Conservation (phyloP, 2,797 vertebrate genomes). For the Tarsius wallacei region DNA sequence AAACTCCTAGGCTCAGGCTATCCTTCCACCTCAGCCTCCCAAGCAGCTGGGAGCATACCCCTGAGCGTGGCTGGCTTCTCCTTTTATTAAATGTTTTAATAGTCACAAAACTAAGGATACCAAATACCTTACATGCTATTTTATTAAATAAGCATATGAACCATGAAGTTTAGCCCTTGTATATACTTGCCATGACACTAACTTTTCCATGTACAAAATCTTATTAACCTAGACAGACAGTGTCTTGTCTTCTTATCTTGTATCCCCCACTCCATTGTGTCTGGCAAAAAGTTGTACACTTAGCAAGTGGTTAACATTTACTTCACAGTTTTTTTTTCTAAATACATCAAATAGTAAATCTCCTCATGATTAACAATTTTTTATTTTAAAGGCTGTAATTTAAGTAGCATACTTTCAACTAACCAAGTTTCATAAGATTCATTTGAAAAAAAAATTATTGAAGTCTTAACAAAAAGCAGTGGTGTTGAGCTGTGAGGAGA, state of each 20-base stretch:
- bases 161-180: neutral
- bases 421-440: neutral
- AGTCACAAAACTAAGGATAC: neutral
- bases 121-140: neutral
- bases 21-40: no score
- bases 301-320: neutral
- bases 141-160: neutral
- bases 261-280: neutral
- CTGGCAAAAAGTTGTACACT: neutral
- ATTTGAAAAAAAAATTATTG: conserved; percentile 49
- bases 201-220: neutral
- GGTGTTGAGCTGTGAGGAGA: neutral
- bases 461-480: conserved; percentile 44
- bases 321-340: neutral
- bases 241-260: neutral
- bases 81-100: conserved; percentile 24
- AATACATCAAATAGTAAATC: neutral
- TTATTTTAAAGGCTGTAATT: neutral
- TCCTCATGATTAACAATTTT: neutral
- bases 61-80: neutral
- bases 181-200: neutral
- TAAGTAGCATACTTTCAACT: conserved; percentile 19
- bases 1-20: no score
- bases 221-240: neutral
- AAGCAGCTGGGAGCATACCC: no score